phyloP scores from a whole-genome alignment of 2,797 vertebrate species.

The Falco naumanni region DNA sequence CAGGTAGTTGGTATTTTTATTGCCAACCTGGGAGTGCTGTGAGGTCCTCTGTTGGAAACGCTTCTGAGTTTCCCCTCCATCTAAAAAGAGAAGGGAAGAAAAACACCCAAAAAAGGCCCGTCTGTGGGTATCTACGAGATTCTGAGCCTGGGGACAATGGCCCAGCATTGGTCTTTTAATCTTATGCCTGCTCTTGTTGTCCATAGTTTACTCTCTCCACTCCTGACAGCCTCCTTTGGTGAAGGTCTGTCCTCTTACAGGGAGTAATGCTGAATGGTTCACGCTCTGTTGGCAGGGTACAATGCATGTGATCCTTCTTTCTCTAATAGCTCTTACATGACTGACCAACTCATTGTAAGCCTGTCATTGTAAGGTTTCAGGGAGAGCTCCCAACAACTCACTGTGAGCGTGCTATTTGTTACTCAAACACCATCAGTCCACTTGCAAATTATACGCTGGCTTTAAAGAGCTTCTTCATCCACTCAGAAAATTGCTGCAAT shows the following conservation, averaged over 20 bases:
- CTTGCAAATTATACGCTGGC: not conserved
- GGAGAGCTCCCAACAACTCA: not conserved
- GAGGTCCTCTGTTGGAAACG: fast-evolving
- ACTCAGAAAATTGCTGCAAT: fast-evolving
- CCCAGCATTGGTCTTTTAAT: too few relatives aligned
- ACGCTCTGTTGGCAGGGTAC: fast-evolving
- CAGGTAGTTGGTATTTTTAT: not conserved
- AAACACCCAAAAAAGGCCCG: not conserved
- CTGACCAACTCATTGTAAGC: not conserved
- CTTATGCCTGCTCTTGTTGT: not conserved
- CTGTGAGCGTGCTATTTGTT: not conserved
- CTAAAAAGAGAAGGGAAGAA: not conserved
- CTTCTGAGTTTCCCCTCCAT: not conserved
- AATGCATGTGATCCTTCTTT: fast-evolving
- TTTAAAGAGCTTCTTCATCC: not conserved
- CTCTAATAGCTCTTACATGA: not conserved
- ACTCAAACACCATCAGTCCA: not conserved
- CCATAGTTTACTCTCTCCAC: not conserved
- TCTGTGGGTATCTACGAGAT: not conserved
- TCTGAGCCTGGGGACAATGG: not conserved
- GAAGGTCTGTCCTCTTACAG: not conserved
- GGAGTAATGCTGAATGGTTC: not conserved
- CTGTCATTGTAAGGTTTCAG: not conserved
- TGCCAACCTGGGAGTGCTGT: not conserved
- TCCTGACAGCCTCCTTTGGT: not conserved